Evolutionary conservation across 2,797 vertebrate species (phyloP).

Genomic region (Vultur gryphus): DNA sequence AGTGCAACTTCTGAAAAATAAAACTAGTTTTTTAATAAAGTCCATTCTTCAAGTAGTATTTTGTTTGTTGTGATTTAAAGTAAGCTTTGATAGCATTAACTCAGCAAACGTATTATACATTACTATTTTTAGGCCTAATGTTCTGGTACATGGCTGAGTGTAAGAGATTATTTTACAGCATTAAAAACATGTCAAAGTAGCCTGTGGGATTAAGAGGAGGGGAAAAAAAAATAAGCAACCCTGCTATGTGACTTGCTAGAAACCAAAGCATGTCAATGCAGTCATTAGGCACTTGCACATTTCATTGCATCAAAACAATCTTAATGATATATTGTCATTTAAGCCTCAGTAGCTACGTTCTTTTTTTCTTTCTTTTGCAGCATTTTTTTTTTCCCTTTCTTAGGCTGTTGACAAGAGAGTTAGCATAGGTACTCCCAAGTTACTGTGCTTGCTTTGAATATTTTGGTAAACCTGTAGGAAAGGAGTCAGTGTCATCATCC

Average conservation of each 20-base stretch:
- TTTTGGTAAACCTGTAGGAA: not conserved
- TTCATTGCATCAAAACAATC: not conserved
- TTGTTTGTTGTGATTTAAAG: not conserved
- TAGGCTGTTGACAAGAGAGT: not conserved
- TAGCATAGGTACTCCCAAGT: not conserved
- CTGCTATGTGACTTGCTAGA: not conserved
- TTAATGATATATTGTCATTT: not conserved
- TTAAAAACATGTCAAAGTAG: not conserved
- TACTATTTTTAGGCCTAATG: not conserved
- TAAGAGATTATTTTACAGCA: constrained; percentile 29
- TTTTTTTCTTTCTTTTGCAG: not conserved
- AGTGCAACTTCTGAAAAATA: not conserved
- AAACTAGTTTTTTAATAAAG: not conserved
- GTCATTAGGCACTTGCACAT: not conserved
- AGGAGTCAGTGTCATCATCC: not conserved
- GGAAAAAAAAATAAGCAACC: not conserved
- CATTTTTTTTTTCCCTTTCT: not conserved
- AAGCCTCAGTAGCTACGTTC: not conserved
- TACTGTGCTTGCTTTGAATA: not conserved
- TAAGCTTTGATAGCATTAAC: constrained; percentile 19
- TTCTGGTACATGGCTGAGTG: not conserved
- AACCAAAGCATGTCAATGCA: not conserved
- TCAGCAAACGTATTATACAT: not conserved
- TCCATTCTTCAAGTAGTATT: not conserved
- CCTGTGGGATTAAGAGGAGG: not conserved